Evolutionary conservation across 2,888 invertebrate genomes (phyloP).

Genomic region (Cheilosia vulpina): DNA sequence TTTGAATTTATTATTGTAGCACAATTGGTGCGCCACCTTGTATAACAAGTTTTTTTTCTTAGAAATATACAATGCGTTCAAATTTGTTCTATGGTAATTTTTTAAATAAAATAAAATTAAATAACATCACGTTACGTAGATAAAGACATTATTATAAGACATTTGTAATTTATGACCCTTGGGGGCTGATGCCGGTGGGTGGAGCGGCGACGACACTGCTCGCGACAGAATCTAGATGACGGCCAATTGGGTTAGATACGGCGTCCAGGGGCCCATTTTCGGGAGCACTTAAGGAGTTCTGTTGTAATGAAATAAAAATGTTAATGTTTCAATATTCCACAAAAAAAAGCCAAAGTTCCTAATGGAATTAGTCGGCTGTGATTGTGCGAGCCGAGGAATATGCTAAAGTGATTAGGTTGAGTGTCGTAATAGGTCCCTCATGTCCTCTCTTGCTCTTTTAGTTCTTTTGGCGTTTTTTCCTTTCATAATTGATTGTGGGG

Average conservation of each 20-base stretch:
- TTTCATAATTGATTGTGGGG: neutral
- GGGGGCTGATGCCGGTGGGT: slow-evolving; percentile 23
- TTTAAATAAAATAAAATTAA: too few species aligned
- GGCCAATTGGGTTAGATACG: slow-evolving; percentile 49
- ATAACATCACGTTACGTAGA: too few species aligned
- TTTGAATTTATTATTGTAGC: too few species aligned
- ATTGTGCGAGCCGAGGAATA: slow-evolving; percentile 30
- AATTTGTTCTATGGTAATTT: too few species aligned
- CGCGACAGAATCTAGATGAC: slow-evolving; percentile 58
- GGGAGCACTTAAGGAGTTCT: slow-evolving; percentile 64
- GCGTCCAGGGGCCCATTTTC: slow-evolving; percentile 47
- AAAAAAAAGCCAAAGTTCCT: slow-evolving; percentile 48
- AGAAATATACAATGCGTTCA: too few species aligned
- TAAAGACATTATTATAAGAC: too few species aligned
- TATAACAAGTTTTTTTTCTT: too few species aligned
- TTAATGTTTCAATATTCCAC: slow-evolving; percentile 67
- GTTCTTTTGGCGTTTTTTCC: neutral
- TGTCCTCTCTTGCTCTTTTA: slow-evolving; percentile 2
- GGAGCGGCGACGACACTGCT: neutral
- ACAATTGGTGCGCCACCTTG: too few species aligned
- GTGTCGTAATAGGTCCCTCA: slow-evolving; percentile 2
- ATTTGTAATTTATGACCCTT: slow-evolving; percentile 73
- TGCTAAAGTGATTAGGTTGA: neutral
- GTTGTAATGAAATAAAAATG: slow-evolving; percentile 72
- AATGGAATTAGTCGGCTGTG: slow-evolving; percentile 63